A percentile compares a stretch with the other conserved stretches of the same genome.
Conservation (phyloP, 2,797 vertebrate species). For the Allobates femoralis region DNA sequence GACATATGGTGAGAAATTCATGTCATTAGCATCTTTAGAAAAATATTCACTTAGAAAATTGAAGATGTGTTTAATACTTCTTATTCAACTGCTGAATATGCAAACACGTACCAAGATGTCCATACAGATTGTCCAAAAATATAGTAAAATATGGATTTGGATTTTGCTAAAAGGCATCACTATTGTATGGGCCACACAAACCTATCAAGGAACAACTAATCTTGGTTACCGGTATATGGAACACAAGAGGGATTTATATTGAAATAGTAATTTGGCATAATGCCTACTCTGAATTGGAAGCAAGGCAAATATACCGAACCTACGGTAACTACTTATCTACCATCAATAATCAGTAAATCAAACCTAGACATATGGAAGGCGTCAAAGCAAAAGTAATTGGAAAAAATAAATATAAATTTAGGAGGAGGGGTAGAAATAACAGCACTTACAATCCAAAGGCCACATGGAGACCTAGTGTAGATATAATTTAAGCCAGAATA, state of each 20-base stretch:
- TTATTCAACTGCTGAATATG: too few species aligned
- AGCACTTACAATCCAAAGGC: conserved; percentile 5
- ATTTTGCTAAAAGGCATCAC: not conserved
- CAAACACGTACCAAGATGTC: too few species aligned
- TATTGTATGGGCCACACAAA: not conserved
- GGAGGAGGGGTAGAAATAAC: not conserved
- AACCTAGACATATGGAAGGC: conserved; percentile 29
- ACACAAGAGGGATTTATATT: not conserved
- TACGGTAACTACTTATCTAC: not conserved
- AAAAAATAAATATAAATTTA: conserved; percentile 30
- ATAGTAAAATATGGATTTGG: not conserved
- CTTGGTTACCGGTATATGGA: not conserved
- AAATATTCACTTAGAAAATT: too few species aligned
- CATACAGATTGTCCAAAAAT: too few species aligned
- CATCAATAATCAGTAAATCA: conserved; percentile 2
- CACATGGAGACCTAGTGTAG: not conserved
- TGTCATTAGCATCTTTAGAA: too few species aligned
- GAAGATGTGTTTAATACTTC: too few species aligned
- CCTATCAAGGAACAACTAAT: not conserved
- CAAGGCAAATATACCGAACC: conserved; percentile 1
- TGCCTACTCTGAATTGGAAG: not conserved
- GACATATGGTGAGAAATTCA: too few species aligned
- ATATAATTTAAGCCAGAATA: conserved; percentile 31
- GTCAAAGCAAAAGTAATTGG: conserved; percentile 15
- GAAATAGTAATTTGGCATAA: too few species aligned